Percentiles rank a stretch among this genome's conserved stretches.
Conservation (phyloP, 1,140 invertebrate species). For the Drosophila ogumai region DNA sequence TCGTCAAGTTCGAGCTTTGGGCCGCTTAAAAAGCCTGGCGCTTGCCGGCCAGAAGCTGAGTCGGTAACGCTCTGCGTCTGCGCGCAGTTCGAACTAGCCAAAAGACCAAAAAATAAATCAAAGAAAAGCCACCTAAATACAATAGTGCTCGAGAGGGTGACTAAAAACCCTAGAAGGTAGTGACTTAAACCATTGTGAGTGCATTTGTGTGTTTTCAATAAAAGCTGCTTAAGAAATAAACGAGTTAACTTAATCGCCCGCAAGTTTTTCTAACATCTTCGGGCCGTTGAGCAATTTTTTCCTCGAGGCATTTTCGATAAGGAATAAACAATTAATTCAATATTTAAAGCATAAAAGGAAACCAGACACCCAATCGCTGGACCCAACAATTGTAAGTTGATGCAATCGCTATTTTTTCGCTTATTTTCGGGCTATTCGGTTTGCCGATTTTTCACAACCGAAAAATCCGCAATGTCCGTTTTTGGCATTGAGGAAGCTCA, state of each 20-base stretch:
- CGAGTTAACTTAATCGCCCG: conserved; percentile 11
- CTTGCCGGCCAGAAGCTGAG: conserved; percentile 60
- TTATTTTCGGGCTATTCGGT: conserved; percentile 29
- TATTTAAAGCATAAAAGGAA: conserved; percentile 61
- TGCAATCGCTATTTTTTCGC: conserved; percentile 31
- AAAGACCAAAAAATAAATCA: conserved; percentile 6
- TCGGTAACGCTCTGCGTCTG: conserved; percentile 77
- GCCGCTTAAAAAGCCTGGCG: conserved; percentile 66
- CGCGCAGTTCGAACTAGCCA: conserved; percentile 73
- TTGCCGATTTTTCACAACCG: conserved; percentile 36
- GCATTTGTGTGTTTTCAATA: conserved; percentile 29
- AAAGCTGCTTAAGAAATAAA: conserved; percentile 15
- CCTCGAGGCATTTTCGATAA: conserved; percentile 49
- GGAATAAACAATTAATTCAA: conserved; percentile 57
- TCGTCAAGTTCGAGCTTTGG: conserved; percentile 20
- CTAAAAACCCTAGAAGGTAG: conserved; percentile 43
- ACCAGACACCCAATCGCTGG: conserved; percentile 34
- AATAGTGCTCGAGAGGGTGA: conserved; percentile 32
- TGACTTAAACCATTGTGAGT: conserved; percentile 15
- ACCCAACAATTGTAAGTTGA: conserved; percentile 60
- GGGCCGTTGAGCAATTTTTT: conserved; percentile 35
- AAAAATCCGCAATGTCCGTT: conserved; percentile 38
- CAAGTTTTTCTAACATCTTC: conserved; percentile 31
- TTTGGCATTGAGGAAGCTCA: conserved; percentile 70
- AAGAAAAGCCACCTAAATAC: conserved; percentile 15